Evolutionary conservation across 92 coral and sea anemone species (phyloP), one percentile per base, ranked within the genome.

Genomic region (Porites rus): DNA sequence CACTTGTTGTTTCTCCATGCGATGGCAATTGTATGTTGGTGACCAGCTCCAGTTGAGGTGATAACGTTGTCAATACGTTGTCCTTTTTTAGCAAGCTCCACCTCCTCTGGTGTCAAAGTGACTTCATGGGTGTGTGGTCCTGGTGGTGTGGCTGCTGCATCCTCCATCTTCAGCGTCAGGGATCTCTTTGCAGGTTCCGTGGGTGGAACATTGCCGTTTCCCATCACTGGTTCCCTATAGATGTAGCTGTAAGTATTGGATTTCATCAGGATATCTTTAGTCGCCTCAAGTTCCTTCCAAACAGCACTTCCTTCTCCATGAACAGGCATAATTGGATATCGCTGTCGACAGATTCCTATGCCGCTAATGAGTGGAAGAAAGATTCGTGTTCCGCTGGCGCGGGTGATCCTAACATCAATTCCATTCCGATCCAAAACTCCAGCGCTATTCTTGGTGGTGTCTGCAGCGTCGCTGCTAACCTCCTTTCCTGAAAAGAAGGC

Each of bases 181-280:
- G 82, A 87, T 68, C 80, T 88, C 11, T 68, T 66, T 7, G 96
- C 88, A 50, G 96, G 90, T 38, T 77, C 79, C 6, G 91, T 90
- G 0, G 94, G 93, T 17, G 76, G 10, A 8, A 95, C 90, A 6
- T 92, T 92, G 58, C 89, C 75, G 16, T 54, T 70, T 14, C 60
- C 79, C 6, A 38, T 82, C 18, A 94, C 54, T 28, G 93, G 89
- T 66, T 94, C 95, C 21, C 89, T 79, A 74, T 86, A 92, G 50
- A 86, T 63, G 75, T 76, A 89, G 9, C 94, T 93, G 52, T 85
- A 81, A 7, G 91, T 69, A 73, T 88, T 80, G 19, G 96, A 93
- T 63, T 91, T 82, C 65, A 91, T 83, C 58, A 93, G 79, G 20
- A 93, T 63, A 38, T 38, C 46, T 38, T 38, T 38, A 38, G 46